Conservation (phyloP, 2,113 vertebrate genomes). For the Trinectes maculatus region DNA sequence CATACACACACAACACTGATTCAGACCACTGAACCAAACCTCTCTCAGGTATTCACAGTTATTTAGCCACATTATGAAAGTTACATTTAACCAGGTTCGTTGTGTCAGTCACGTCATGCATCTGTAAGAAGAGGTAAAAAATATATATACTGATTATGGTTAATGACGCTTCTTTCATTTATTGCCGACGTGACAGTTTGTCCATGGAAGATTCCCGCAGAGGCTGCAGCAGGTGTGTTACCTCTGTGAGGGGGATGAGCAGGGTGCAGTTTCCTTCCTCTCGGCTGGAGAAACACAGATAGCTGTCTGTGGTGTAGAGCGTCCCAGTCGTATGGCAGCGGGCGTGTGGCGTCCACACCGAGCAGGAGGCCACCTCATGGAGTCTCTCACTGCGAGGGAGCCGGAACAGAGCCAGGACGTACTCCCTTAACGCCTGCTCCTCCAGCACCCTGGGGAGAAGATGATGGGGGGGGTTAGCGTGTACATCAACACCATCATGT, state of each 20-base stretch:
- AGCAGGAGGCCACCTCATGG: constrained; percentile 85
- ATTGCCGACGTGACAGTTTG: too few species aligned
- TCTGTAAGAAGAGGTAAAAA: too few species aligned
- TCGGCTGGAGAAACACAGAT: constrained; percentile 93
- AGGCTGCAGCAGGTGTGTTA: constrained; percentile 62
- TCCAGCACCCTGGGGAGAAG: constrained; percentile 86
- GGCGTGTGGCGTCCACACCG: constrained; percentile 93
- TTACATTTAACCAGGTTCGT: constrained; percentile 13
- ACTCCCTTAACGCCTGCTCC: constrained; percentile 89
- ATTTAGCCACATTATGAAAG: neutral
- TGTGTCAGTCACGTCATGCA: too few species aligned
- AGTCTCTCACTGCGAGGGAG: constrained; percentile 88
- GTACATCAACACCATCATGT: too few species aligned
- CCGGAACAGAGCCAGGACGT: constrained; percentile 93
- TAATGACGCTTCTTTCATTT: too few species aligned
- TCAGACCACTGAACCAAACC: too few species aligned
- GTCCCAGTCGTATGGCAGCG: constrained; percentile 91
- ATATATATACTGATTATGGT: too few species aligned
- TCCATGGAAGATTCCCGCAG: too few species aligned
- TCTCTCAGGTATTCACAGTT: neutral
- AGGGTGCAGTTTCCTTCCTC: constrained; percentile 89
- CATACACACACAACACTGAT: too few species aligned
- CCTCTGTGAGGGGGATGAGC: constrained; percentile 92
- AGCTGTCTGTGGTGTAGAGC: constrained; percentile 90
- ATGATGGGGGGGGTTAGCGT: neutral